Base-by-base conservation (phyloP, 2,888 invertebrate genomes). In the Drosophila eohydei region DNA sequence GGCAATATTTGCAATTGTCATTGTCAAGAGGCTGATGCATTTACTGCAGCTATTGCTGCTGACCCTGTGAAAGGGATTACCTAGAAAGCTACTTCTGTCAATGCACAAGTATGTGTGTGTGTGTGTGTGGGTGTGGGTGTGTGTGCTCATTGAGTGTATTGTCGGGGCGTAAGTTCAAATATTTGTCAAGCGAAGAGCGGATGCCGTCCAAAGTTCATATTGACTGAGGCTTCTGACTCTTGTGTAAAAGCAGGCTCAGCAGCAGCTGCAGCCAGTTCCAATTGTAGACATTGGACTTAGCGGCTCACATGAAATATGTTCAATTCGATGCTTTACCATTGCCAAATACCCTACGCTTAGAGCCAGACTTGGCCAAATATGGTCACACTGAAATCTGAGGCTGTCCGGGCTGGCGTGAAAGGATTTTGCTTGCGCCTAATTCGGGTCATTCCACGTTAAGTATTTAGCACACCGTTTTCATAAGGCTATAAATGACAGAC, bases 401-500 rank as follows among this genome's bases (percentile, higher is more conserved):
- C 21, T 21, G 12, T 38, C 16, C 16, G 38, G 2, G 36, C 46
- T 28, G 46, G 12, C 46, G 14, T 46, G 36, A 26, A 46, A 36
- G 38, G 38, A 5, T 59, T 59, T 51, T 36, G 38, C 52, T 74
- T 58, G 40, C 46, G 48, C 58, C 58, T 62, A 71, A 80, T 83
- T 83, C 66, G 57, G 87, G 80, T 76, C 80, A 80, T 83, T 77
- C 62, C 73, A 51, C 66, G 55, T 72, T 80, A 67, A 67, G 67
- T 56, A 80, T 80, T 80, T 80, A 80, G 77, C 68, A 69, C 61
- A 76, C 41, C 67, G 62, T 59, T 80, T 78, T 69, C 48, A 72
- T 58, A 76, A 62, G 68, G 65, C 66, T 66, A 83, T 66, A 80
- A 83, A 72, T 83, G 64, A 43, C 72, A 66, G 50, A 7, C 50